Evolutionary conservation across 2,888 invertebrate species (phyloP).

Genomic region (Tiliacea aurago): DNA sequence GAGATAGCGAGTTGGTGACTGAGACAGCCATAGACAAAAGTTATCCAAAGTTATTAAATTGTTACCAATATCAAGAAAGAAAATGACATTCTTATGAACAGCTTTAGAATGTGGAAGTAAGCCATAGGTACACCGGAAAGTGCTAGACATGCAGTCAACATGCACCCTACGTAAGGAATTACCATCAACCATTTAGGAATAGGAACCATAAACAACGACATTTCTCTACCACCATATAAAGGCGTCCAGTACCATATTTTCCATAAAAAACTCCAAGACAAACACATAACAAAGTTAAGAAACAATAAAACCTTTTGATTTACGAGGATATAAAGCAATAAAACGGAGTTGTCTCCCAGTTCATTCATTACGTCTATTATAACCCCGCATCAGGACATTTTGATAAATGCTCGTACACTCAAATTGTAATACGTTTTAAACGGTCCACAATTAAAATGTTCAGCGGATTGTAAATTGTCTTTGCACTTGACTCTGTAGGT

Average conservation of each 20-base stretch:
- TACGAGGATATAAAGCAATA: conserved; percentile 75
- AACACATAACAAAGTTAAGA: conserved; percentile 64
- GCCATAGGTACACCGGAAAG: not conserved
- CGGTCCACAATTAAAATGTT: conserved; percentile 81
- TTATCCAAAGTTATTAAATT: not conserved
- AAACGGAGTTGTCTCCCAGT: conserved; percentile 70
- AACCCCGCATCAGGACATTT: conserved; percentile 66
- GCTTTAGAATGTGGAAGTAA: not conserved
- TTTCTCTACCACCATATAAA: not conserved
- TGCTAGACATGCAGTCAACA: not conserved
- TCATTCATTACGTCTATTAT: conserved; percentile 74
- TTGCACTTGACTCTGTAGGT: conserved; percentile 57
- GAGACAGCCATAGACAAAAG: too few species aligned
- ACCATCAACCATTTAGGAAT: conserved; percentile 18
- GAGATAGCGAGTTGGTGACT: too few species aligned
- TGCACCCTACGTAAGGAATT: conserved; percentile 1
- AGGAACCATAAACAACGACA: not conserved
- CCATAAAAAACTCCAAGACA: conserved; percentile 28
- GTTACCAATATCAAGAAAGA: not conserved
- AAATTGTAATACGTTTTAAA: conserved; percentile 80
- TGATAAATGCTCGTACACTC: conserved; percentile 79
- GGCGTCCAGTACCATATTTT: not conserved
- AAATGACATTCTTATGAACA: not conserved
- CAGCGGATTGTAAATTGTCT: conserved; percentile 75
- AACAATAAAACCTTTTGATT: conserved; percentile 75